Evolutionary conservation across 2,797 vertebrate species (phyloP).

Genomic region (Loriculus beryllinus): DNA sequence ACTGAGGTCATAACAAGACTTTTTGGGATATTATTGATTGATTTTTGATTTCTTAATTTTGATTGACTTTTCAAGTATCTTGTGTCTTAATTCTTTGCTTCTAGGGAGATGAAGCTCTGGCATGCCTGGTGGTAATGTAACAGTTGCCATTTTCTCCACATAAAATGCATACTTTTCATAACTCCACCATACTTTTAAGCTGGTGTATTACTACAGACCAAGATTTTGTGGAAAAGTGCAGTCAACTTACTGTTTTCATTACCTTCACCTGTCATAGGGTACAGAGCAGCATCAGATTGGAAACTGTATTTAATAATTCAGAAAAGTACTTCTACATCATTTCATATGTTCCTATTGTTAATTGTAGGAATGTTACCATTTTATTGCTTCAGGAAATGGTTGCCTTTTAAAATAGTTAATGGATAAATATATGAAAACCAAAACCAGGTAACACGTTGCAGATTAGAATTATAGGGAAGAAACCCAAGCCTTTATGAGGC

Average conservation of each 20-base stretch:
- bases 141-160: not conserved
- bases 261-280: not conserved
- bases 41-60: slow-evolving; percentile 72
- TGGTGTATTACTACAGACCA: not conserved
- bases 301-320: not conserved
- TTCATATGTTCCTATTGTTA: not conserved
- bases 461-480: not conserved
- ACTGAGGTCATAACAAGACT: slow-evolving; percentile 67
- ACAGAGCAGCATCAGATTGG: not conserved
- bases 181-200: not conserved
- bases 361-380: not conserved
- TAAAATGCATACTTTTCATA: not conserved
- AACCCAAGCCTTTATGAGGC: not conserved
- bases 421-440: not conserved
- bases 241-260: not conserved
- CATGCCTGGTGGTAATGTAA: not conserved
- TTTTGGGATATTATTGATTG: slow-evolving; percentile 68
- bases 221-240: not conserved
- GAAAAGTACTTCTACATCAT: not conserved
- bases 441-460: not conserved
- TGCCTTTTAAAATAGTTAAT: not conserved
- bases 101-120: not conserved
- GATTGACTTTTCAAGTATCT: slow-evolving; percentile 63
- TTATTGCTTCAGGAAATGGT: not conserved
- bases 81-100: slow-evolving; percentile 32